Conservation (phyloP, 2,888 invertebrate species). For the Stenichneumon culpator region DNA sequence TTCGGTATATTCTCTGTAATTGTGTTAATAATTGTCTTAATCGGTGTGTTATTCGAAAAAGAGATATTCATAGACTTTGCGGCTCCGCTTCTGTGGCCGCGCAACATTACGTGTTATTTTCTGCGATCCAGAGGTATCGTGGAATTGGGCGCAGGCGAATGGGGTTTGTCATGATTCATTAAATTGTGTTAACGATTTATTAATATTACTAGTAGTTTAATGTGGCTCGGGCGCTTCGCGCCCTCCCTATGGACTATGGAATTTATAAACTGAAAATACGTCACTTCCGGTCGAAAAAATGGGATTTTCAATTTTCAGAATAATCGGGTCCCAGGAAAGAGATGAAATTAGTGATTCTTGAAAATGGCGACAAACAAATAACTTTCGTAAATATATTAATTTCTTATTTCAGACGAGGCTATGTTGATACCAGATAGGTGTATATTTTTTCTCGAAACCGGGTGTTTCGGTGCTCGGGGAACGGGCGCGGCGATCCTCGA, state of each 20-base stretch:
- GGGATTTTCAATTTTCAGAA: too few species aligned
- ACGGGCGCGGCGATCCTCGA: constrained; percentile 4
- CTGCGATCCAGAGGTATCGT: constrained; percentile 32
- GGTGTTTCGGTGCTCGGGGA: constrained; percentile 18
- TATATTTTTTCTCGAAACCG: constrained; percentile 45
- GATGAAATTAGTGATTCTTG: too few species aligned
- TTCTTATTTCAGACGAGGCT: constrained; percentile 26
- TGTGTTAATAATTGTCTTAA: constrained; percentile 1
- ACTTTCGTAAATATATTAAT: not conserved
- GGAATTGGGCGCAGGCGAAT: constrained; percentile 32
- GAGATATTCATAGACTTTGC: constrained; percentile 21
- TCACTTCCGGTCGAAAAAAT: too few species aligned
- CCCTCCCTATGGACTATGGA: too few species aligned
- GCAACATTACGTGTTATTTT: constrained; percentile 34
- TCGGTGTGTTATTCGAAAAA: constrained; percentile 18
- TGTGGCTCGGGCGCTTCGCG: too few species aligned
- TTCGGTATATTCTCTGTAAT: constrained; percentile 21
- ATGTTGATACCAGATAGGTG: constrained; percentile 48
- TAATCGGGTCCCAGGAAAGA: too few species aligned
- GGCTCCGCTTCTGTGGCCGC: constrained; percentile 30
- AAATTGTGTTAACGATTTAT: not conserved
- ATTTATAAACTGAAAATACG: too few species aligned
- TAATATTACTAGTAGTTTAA: too few species aligned
- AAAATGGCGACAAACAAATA: not conserved
- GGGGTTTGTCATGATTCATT: constrained; percentile 32